Evolutionary conservation across 2,797 vertebrate species (phyloP).

Genomic region (Sebastes iracundus): DNA sequence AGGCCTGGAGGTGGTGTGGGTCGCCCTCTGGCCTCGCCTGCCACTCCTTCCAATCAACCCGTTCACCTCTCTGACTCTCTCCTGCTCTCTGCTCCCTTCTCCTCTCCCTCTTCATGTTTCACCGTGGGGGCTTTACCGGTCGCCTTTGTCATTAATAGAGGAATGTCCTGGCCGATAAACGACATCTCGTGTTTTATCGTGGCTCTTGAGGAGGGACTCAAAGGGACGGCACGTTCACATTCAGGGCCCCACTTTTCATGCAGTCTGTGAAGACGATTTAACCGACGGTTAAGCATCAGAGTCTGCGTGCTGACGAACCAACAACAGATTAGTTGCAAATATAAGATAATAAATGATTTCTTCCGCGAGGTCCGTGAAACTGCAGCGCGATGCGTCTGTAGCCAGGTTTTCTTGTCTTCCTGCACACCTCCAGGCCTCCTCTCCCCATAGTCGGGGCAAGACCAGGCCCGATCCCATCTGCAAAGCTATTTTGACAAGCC

Average conservation of each 20-base stretch:
- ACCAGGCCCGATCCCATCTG: slow-evolving; percentile 76
- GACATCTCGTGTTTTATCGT: slow-evolving; percentile 48
- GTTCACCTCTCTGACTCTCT: slow-evolving; percentile 49
- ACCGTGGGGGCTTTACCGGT: slow-evolving; percentile 56
- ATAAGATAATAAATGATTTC: background rate
- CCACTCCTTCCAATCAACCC: slow-evolving; percentile 56
- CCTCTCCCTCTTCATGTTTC: slow-evolving; percentile 59
- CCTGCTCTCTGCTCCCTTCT: slow-evolving; percentile 30
- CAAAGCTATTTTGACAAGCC: slow-evolving; percentile 78
- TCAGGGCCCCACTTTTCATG: background rate
- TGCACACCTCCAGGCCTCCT: slow-evolving; percentile 69
- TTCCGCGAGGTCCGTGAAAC: slow-evolving; percentile 10
- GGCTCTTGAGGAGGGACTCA: slow-evolving; percentile 33
- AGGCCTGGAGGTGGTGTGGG: background rate
- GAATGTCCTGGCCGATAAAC: slow-evolving; percentile 64
- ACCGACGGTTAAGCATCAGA: background rate
- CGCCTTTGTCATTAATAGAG: slow-evolving; percentile 68
- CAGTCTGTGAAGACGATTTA: slow-evolving; percentile 30
- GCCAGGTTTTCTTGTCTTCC: slow-evolving; percentile 46
- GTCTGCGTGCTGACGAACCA: background rate
- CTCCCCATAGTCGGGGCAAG: slow-evolving; percentile 68
- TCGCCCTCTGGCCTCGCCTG: slow-evolving; percentile 43
- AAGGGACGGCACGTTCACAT: slow-evolving; percentile 29
- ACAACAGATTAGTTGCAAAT: background rate
- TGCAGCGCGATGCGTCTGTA: slow-evolving; percentile 26